phyloP scores from a whole-genome alignment of 2,797 vertebrate species.

The Allobates femoralis region DNA sequence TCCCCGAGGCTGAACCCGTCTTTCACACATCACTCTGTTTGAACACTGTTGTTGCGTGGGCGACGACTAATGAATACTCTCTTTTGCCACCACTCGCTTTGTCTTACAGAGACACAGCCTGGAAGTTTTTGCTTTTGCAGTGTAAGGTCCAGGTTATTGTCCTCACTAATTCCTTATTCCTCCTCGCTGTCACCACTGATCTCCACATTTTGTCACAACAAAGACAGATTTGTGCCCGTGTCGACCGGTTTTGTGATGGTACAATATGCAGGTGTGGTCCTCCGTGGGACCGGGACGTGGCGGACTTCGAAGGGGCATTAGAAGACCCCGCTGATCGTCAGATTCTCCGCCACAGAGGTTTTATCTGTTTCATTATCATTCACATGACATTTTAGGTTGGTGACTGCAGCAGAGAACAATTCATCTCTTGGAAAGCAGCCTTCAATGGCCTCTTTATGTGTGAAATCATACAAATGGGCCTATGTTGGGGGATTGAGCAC shows the following conservation, averaged over 20 bases:
- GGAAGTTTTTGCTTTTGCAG: neutral
- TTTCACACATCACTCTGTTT: slow-evolving; percentile 39
- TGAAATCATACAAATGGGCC: neutral
- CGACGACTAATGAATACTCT: slow-evolving; percentile 33
- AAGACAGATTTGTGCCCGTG: neutral
- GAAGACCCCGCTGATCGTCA: neutral
- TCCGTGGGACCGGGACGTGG: neutral
- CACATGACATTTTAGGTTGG: slow-evolving; percentile 34
- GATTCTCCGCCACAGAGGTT: neutral
- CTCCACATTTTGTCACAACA: neutral
- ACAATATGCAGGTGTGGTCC: neutral
- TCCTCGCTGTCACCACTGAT: neutral
- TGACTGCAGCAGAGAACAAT: slow-evolving; percentile 11
- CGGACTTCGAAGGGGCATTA: neutral
- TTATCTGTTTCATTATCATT: slow-evolving; percentile 10
- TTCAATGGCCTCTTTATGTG: slow-evolving; percentile 1
- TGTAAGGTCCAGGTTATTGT: neutral
- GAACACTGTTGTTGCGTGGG: slow-evolving; percentile 35
- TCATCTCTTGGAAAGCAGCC: slow-evolving; percentile 13
- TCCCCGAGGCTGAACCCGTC: slow-evolving; percentile 13
- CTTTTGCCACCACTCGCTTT: slow-evolving; percentile 16
- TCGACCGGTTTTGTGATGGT: neutral
- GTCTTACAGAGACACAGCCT: slow-evolving; percentile 4
- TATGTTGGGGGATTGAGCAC: neutral
- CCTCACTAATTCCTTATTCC: neutral